Conservation (phyloP, 2,113 vertebrate species). For the Takifugu bimaculatus region DNA sequence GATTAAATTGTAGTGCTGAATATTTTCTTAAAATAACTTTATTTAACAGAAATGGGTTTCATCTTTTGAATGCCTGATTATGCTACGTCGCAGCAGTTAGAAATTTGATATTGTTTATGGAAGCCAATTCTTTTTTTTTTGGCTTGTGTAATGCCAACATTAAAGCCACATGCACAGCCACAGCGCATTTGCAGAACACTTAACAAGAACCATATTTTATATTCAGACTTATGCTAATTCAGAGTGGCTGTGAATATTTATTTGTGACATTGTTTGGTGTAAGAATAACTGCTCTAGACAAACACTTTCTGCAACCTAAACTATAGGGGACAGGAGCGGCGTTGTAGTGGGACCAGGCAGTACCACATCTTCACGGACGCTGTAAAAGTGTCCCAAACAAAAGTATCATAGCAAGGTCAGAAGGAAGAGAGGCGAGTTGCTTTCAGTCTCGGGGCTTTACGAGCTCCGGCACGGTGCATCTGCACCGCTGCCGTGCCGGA, state of each 20-base stretch:
- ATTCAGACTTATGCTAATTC: slow-evolving; percentile 27
- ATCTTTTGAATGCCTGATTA: slow-evolving; percentile 62
- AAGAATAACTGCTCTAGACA: slow-evolving; percentile 36
- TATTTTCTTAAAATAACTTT: slow-evolving; percentile 69
- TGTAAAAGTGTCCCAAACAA: slow-evolving; percentile 33
- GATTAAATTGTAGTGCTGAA: slow-evolving; percentile 55
- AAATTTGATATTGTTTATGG: slow-evolving; percentile 60
- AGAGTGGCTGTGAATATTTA: slow-evolving; percentile 33
- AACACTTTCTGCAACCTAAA: slow-evolving; percentile 39
- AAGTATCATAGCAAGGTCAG: slow-evolving; percentile 47
- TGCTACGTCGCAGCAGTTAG: slow-evolving; percentile 46
- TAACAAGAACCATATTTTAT: slow-evolving; percentile 58
- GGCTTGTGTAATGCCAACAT: slow-evolving; percentile 45
- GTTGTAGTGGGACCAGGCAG: slow-evolving; percentile 24
- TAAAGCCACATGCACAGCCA: slow-evolving; percentile 48
- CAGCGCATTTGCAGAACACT: slow-evolving; percentile 39
- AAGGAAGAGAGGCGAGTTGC: slow-evolving; percentile 23
- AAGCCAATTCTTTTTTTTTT: slow-evolving; percentile 41
- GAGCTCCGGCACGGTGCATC: slow-evolving; percentile 58
- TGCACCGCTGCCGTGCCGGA: slow-evolving; percentile 50
- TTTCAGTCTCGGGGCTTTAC: slow-evolving; percentile 60
- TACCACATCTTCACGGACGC: background rate
- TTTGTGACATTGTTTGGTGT: slow-evolving; percentile 29
- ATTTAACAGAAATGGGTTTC: slow-evolving; percentile 59
- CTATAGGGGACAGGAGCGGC: slow-evolving; percentile 18